Base-by-base conservation (phyloP, 2,888 invertebrate species). In the Catocala nupta region DNA sequence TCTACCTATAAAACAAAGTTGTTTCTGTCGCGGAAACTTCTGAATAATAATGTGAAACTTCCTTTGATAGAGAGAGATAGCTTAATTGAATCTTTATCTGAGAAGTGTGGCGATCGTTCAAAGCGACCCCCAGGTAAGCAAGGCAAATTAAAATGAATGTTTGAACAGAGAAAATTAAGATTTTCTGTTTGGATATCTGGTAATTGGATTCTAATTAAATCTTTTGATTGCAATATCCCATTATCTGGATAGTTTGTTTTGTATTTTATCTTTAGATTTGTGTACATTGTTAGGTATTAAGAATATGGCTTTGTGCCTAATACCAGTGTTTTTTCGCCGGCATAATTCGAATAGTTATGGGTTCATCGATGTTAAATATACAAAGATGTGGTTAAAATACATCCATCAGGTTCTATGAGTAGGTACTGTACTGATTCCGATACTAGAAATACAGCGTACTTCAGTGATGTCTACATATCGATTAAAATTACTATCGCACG, bases 141-240 rank as follows among this genome's bases (percentile, higher is more conserved):
- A 0, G 9, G 12, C 12, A 58, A 71, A 65, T 75, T 42, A 55
- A 75, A 70, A 65, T 55, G n/a, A 1, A 51, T 73, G 60, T 63
- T 66, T 59, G 58, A 63, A 62, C 58, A 43, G 51, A 55, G 49
- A 62, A 54, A 59, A 65, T 68, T 45, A 63, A 47, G 39, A 63
- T 59, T 50, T 13, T 63, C 53, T 54, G 36, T 57, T 63, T 49
- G 36, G 33, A 34, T 10, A 44, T 11, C 25, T 25, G 33, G 11
- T 36, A 43, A 53, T 62, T 43, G 42, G 11, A 25, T 54, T 56
- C 10, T 62, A 47, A 48, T 44, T 54, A 12, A 33, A 54, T 6
- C 9, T 43, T 48, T 53, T 49, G 13, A 16, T 48, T 39, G 7
- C 11, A 8, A 0, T 51, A 5, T 8, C 36, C 39, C 12, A 45